Evolutionary conservation across 2,888 invertebrate genomes (phyloP), one percentile per base, ranked within the genome.

Genomic region (Therioaphis trifolii): DNA sequence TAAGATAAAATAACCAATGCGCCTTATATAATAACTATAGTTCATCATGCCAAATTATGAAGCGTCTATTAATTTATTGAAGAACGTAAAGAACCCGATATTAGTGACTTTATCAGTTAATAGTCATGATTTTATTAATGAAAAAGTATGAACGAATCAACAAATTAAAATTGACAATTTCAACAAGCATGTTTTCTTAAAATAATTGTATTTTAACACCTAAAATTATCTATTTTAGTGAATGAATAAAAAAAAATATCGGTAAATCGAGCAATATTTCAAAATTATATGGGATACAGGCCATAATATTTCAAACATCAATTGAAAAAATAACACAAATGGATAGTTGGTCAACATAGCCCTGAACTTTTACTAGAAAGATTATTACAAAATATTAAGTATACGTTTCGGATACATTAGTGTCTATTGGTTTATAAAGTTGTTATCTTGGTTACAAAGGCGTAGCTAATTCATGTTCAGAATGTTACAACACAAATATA

Each of bases 391-490:
- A 76, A 76, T 63, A 76, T 29, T 46, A 63, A 76, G 46, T 63
- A 63, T 46, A 76, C n/a, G 63, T 76, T 63, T 76, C 46, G 63
- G 76, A 76, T 29, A 76, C 21, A 76, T 63, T 76, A 46, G 76
- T 29, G 76, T 76, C 61, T 76, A 76, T 75, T 76, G 61, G 76
- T 46, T 76, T 76, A 76, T 49, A 29, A 76, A 76, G 63, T 63
- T 76, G 61, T 76, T 76, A 76, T 63, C 76, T 76, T 76, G 21
- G 27, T 76, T 76, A 76, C 76, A 77, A 77, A 77, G 77, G 49
- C 77, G 77, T 77, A 66, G 77, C 77, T 52, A 77, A 77, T 77
- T 77, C 66, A 35, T 66, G 77, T 77, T 77, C 76, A 35, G 18
- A 66, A 77, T 35, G 49, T 77, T 77, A 40, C 77, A 77, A 77